phyloP scores from a whole-genome alignment of 1,140 invertebrate genomes.

The Heliconius congener region DNA sequence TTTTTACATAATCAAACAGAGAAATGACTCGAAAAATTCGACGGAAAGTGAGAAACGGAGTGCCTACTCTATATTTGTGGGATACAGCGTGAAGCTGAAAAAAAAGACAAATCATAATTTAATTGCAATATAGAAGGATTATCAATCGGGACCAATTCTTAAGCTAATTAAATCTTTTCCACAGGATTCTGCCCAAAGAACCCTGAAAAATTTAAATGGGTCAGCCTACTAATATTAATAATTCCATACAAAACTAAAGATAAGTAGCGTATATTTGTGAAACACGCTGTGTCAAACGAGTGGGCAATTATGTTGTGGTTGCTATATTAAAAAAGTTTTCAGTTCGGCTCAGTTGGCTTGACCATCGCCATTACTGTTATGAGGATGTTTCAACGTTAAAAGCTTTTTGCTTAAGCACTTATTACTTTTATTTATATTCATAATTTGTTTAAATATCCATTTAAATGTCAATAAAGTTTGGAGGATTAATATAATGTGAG shows the following conservation, averaged over 20 bases:
- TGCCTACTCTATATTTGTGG: neutral
- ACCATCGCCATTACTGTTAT: slow-evolving; percentile 3
- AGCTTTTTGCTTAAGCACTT: slow-evolving; percentile 12
- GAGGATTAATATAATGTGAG: neutral
- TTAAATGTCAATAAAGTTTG: neutral
- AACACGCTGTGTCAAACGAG: slow-evolving; percentile 20
- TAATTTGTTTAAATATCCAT: slow-evolving; percentile 5
- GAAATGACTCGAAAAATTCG: neutral
- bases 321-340: slow-evolving; percentile 27
- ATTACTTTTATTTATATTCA: slow-evolving; percentile 7
- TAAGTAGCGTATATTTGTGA: neutral
- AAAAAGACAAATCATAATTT: neutral
- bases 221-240: no score
- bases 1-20: no score
- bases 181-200: no score
- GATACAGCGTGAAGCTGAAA: neutral
- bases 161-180: no score
- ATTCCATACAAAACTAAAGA: neutral
- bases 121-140: no score
- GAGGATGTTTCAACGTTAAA: slow-evolving; percentile 10
- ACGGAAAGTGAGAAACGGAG: neutral
- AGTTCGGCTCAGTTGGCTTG: slow-evolving; percentile 7
- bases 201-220: no score
- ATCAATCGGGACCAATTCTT: no score
- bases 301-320: slow-evolving; percentile 18